Percentiles rank a stretch among this genome's conserved stretches.
phyloP scores from a whole-genome alignment of 2,113 vertebrate genomes.

The Pseudorhombus dupliciocellatus region DNA sequence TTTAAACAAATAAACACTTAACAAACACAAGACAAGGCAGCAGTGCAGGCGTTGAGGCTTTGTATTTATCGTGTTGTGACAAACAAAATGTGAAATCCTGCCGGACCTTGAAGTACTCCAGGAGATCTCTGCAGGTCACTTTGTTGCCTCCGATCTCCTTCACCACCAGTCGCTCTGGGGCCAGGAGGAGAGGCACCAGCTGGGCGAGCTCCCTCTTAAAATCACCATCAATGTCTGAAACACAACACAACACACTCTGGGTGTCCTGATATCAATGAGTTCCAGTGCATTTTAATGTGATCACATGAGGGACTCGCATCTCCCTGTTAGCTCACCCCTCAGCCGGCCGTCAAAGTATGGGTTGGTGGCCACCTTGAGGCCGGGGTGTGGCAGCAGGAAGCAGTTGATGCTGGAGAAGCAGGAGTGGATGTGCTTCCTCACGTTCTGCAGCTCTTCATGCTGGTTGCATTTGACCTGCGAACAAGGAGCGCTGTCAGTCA shows the following conservation, averaged over 20 bases:
- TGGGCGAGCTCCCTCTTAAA: slow-evolving; percentile 87
- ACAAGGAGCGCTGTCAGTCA: not conserved
- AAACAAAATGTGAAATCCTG: slow-evolving; percentile 44
- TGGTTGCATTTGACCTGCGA: slow-evolving; percentile 88
- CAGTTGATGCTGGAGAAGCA: slow-evolving; percentile 90
- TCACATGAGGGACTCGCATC: too few relatives aligned
- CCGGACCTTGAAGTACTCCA: slow-evolving; percentile 95
- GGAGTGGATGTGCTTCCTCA: slow-evolving; percentile 91
- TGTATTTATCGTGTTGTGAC: not conserved
- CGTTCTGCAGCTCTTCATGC: slow-evolving; percentile 92
- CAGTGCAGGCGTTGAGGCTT: not conserved
- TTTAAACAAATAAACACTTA: not conserved
- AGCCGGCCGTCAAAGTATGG: slow-evolving; percentile 88
- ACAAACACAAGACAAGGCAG: too few relatives aligned
- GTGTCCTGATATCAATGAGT: not conserved
- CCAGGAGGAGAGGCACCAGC: slow-evolving; percentile 90
- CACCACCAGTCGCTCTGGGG: slow-evolving; percentile 90
- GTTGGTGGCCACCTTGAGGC: slow-evolving; percentile 90
- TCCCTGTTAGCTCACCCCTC: slow-evolving; percentile 63
- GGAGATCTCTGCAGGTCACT: slow-evolving; percentile 94
- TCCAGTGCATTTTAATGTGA: too few relatives aligned
- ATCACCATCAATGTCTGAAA: slow-evolving; percentile 90
- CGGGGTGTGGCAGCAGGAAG: slow-evolving; percentile 91
- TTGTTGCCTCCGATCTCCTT: slow-evolving; percentile 96
- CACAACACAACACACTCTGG: too few relatives aligned